Conservation (phyloP, 2,888 invertebrate genomes). For the Hemithea aestivaria region DNA sequence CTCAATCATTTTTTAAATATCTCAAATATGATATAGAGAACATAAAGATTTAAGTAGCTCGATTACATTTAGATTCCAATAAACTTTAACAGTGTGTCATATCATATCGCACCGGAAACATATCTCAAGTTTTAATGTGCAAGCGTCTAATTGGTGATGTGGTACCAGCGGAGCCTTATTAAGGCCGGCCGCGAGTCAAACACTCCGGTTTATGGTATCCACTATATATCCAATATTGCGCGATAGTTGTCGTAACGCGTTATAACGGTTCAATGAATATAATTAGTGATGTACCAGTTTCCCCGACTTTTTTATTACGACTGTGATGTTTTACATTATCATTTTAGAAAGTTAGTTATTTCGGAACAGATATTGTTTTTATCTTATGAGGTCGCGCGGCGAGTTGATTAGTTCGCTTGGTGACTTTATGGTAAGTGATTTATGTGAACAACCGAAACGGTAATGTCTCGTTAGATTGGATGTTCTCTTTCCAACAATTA, state of each 20-base stretch:
- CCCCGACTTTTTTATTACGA: constrained; percentile 30
- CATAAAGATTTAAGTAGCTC: constrained; percentile 16
- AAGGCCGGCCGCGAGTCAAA: constrained; percentile 17
- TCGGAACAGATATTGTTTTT: constrained; percentile 29
- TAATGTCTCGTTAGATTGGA: too few relatives aligned
- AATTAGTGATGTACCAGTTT: constrained; percentile 46
- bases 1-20: too few relatives aligned
- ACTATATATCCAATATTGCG: constrained; percentile 35
- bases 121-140: constrained; percentile 55
- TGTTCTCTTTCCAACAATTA: too few relatives aligned
- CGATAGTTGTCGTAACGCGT: constrained; percentile 33
- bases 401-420: constrained; percentile 14
- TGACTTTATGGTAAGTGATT: constrained; percentile 17
- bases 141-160: constrained; percentile 48
- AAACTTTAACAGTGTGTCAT: constrained; percentile 29
- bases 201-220: constrained; percentile 23
- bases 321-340: constrained; percentile 28
- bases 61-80: constrained; percentile 29
- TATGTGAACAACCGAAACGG: constrained; percentile 6
- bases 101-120: constrained; percentile 65
- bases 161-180: constrained; percentile 28
- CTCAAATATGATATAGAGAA: too few relatives aligned
- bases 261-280: constrained; percentile 40
- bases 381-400: constrained; percentile 24
- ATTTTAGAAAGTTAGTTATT: constrained; percentile 32